Evolutionary conservation across 2,888 invertebrate species (phyloP).

Genomic region (Drosophila cracens): DNA sequence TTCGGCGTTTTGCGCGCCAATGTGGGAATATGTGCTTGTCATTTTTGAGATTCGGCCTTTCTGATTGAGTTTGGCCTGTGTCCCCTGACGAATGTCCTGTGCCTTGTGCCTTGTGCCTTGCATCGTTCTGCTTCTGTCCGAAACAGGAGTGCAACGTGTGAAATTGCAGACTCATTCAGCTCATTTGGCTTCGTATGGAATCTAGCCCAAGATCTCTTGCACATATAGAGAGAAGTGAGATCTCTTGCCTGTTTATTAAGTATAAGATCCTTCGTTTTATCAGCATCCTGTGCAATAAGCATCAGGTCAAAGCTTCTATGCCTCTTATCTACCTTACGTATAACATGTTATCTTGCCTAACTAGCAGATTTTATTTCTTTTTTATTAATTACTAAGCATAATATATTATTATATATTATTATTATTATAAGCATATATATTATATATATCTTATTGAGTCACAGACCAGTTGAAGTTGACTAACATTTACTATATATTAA

Average conservation of each 20-base stretch:
- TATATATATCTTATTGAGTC: not conserved
- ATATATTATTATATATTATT: too few species aligned
- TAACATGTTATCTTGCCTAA: too few species aligned
- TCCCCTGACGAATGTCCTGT: not conserved
- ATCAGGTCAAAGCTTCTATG: not conserved
- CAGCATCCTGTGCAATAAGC: not conserved
- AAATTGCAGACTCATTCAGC: conserved; percentile 26
- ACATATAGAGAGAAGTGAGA: not conserved
- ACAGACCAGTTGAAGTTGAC: not conserved
- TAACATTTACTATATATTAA: not conserved
- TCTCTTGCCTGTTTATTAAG: not conserved
- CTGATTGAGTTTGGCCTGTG: not conserved
- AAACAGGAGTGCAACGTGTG: conserved; percentile 21
- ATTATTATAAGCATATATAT: too few species aligned
- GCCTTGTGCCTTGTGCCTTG: conserved; percentile 4
- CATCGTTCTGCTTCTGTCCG: conserved; percentile 35
- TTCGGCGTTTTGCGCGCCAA: conserved; percentile 64
- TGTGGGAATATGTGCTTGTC: conserved; percentile 21
- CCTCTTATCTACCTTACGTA: not conserved
- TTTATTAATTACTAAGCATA: not conserved
- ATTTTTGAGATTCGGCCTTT: not conserved
- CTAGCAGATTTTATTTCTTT: too few species aligned
- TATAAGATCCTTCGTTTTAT: not conserved
- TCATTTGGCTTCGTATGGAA: not conserved
- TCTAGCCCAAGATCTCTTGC: not conserved